Base-by-base conservation (phyloP, 2,888 invertebrate genomes). In the Leptodirus hochenwartii region DNA sequence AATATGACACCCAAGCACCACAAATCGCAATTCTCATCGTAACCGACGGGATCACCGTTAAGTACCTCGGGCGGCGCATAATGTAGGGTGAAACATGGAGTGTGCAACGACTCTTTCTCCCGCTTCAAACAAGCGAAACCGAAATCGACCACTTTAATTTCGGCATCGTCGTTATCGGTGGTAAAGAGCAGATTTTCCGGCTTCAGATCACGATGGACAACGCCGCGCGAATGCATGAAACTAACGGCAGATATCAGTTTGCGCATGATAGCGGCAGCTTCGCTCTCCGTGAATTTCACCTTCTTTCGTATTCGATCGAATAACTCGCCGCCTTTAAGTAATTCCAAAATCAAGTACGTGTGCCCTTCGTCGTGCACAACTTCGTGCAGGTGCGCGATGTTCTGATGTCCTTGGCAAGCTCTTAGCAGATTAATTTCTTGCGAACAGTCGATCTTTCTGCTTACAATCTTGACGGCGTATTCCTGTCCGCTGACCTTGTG, bases 31-130 rank as follows among this genome's bases (percentile, higher is more conserved):
- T 81, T 78, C 50, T 88, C 79, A 39, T 87, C 84, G 58, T 95
- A 95, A 16, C 79, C 76, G 39, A 70, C 67, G 1, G 52, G 46
- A 39, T 53, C 50, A 13, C 67, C 63, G 2, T 58, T 57, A 25
- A 96, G 62, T 8, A 93, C 85, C 53, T 96, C 95, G 0, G 95
- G 95, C 1, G 95, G 91, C 0, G 91, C 95, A 58, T 95, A 96
- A 44, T 81, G 79, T 25, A 90, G 55, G 31, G 95, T 93, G 53
- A 85, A 96, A 50, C 95, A 93, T 0, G 95, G 93, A 0, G 90
- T 88, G 56, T 65, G 68, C 44, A 73, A 51, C 2, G 61, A 54
- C 42, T 67, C 66, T 31, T 63, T 61, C 34, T 66, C 61, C 25
- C 64, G 68, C 45, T 75, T 72, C 39, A 71, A 53, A n/a, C 84